Evolutionary conservation across 2,797 vertebrate species (phyloP), one percentile per base, ranked within the genome.

Genomic region (Cyclura pinguis): DNA sequence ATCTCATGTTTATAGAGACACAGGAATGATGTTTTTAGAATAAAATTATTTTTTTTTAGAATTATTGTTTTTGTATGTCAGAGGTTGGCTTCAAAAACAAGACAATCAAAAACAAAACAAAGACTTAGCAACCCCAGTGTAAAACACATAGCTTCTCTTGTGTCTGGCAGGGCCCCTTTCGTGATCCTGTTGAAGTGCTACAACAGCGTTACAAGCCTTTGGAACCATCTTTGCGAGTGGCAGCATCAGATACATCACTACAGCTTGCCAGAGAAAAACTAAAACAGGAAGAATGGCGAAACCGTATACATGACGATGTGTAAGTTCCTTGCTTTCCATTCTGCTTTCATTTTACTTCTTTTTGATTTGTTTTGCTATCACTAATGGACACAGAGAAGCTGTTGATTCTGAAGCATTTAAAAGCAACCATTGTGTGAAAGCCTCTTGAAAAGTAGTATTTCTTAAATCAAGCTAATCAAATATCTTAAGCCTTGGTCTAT

Each of bases 91-190:
- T 38, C 85, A 90, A 80, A 85, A 69, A 69, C 67, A 85, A 76
- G 29, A 69, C 29, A 32, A 69, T 69, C 29, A 10, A 29, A 91
- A 93, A 76, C 18, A 64, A 77, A 64, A 47, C 57, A 52, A 77
- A 52, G n/a, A 67, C n/a, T 47, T 55, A 81, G 9, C 24, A 88
- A 83, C 64, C 47, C 69, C 84, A 32, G 85, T 92, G 90, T 96
- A 94, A 95, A 95, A 88, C 90, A 62, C 81, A 91, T 88, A 47
- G 80, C 18, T 95, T 95, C 74, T 90, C 77, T 90, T 94, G 1
- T 95, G 52, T 89, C 92, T 95, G 87, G 91, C 96, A 99, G 98
- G 98, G 98, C 67, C 98, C 98, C 69, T 98, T 98, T 94, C 98
- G 97, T 0, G 84, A 97, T 93, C 91, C 97, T 0, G 93, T 93